A percentile compares a stretch with the other conserved stretches of the same genome.
phyloP scores from a whole-genome alignment of 2,113 vertebrate species.

The Perca schrenkii region DNA sequence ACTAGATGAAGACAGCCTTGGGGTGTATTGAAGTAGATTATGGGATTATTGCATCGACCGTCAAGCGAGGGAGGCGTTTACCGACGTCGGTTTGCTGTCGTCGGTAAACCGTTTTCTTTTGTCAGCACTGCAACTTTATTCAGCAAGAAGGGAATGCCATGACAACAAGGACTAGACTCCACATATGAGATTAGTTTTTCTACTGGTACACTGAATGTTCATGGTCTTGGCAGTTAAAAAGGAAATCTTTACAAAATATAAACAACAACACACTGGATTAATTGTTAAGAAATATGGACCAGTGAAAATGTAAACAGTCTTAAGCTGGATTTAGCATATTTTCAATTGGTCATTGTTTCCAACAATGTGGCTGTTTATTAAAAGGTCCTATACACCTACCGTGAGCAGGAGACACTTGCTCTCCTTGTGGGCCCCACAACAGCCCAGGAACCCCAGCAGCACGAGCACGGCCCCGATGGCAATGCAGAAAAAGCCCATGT shows the following conservation, averaged over 20 bases:
- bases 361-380: too few species aligned
- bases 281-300: background rate
- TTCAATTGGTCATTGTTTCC: background rate
- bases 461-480: slow-evolving; percentile 85
- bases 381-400: slow-evolving; percentile 77
- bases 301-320: background rate
- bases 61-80: background rate
- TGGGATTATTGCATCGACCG: background rate
- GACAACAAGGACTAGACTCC: background rate
- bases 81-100: background rate
- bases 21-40: background rate
- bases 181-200: background rate
- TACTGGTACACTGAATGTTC: too few species aligned
- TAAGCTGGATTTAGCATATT: background rate
- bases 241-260: too few species aligned
- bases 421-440: slow-evolving; percentile 88
- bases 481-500: slow-evolving; percentile 90
- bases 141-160: background rate
- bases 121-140: background rate
- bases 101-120: background rate
- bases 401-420: slow-evolving; percentile 93
- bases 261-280: too few species aligned
- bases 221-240: too few species aligned
- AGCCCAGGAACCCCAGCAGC: slow-evolving; percentile 90
- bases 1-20: background rate